phyloP scores from a whole-genome alignment of 2,797 vertebrate species.

The Capromys pilorides region DNA sequence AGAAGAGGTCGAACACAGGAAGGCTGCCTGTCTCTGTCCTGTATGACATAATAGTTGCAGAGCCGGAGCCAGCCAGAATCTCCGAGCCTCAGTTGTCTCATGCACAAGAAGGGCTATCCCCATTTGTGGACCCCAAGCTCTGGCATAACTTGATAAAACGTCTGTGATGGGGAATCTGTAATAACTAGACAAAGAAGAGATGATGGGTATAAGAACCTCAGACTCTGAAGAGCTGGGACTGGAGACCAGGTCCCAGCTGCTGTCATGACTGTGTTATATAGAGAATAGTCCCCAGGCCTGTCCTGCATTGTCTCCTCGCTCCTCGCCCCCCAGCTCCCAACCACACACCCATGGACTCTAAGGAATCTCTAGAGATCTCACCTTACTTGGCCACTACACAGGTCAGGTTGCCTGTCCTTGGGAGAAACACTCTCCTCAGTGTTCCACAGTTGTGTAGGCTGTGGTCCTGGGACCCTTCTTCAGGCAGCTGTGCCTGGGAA shows the following conservation, averaged over 20 bases:
- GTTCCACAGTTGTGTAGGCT: not conserved
- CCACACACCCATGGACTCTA: not conserved
- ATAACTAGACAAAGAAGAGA: not conserved
- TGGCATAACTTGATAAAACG: not conserved
- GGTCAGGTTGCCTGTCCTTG: not conserved
- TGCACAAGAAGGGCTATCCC: not conserved
- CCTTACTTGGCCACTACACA: not conserved
- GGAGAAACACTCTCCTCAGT: not conserved
- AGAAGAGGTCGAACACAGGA: not conserved
- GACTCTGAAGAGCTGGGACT: not conserved
- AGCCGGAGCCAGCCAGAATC: not conserved
- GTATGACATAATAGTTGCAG: not conserved
- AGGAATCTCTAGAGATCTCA: not conserved
- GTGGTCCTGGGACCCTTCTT: not conserved
- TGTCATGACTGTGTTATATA: rapidly evolving
- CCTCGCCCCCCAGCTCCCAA: not conserved
- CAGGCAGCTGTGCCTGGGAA: not conserved
- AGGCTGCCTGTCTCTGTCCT: not conserved
- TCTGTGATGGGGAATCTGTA: not conserved
- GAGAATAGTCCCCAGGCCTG: not conserved
- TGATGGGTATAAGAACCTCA: not conserved
- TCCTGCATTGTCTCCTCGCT: not conserved
- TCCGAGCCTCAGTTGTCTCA: not conserved
- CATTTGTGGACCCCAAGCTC: not conserved
- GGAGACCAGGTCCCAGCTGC: not conserved